A percentile compares a stretch with the other conserved stretches of the same genome.
Conservation (phyloP, 2,113 vertebrate genomes). For the Piaya cayana region DNA sequence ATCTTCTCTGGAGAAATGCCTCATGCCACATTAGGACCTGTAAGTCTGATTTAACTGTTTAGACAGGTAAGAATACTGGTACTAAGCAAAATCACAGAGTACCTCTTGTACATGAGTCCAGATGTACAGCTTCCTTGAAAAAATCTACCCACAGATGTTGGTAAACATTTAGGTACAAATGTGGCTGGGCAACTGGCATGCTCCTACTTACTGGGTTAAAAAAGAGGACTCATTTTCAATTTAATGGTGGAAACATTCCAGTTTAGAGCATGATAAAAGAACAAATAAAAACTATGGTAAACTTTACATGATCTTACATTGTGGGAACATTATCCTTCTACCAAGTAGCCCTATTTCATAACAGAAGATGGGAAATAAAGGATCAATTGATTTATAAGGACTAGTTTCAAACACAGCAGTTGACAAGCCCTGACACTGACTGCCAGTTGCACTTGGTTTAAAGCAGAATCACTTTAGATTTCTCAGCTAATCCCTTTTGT, state of each 20-base stretch:
- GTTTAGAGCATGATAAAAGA: neutral
- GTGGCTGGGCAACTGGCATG: neutral
- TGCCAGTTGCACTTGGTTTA: neutral
- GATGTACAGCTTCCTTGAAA: neutral
- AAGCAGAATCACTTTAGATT: conserved; percentile 45
- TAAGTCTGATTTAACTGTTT: neutral
- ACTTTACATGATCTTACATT: neutral
- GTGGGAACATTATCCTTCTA: neutral
- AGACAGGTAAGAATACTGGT: neutral
- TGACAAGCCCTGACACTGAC: neutral
- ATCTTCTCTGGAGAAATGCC: neutral
- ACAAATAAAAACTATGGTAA: neutral
- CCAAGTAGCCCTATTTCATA: neutral
- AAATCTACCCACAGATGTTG: neutral
- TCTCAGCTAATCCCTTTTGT: conserved; percentile 26
- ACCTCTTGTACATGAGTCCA: accelerated
- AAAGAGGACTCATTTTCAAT: neutral
- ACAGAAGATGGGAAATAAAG: neutral
- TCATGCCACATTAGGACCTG: neutral
- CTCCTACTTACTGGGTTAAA: neutral
- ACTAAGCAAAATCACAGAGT: neutral
- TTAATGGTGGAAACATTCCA: neutral
- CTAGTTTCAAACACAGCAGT: neutral
- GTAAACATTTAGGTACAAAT: neutral
- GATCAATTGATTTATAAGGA: neutral